Percentiles rank a stretch among this genome's conserved stretches.
These are phyloP conservation scores for Cynocephalus volans DNA, from an alignment of 2,113 vertebrate genomes.

Conservation along the genomic window DNA sequence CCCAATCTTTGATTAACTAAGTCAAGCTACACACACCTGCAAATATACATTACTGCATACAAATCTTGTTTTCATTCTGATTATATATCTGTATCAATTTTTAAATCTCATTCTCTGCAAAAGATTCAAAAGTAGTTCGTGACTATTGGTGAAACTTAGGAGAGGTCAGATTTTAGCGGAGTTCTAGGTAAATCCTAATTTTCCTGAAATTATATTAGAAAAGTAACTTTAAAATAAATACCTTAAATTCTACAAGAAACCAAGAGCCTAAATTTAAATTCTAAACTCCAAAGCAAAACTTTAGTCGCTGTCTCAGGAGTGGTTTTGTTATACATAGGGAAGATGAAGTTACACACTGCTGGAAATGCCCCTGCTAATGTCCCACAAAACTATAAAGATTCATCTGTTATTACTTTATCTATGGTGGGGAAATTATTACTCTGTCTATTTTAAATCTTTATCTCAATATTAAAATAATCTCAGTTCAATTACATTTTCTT, in stretches of 20 bases:
- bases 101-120: neutral
- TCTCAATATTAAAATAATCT: conserved; percentile 58
- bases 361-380: neutral
- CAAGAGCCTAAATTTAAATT: conserved; percentile 33
- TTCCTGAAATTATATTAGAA: conserved; percentile 10
- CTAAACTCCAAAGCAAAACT: neutral
- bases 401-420: neutral
- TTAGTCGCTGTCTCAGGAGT: neutral
- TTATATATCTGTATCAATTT: neutral
- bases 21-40: neutral
- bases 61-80: neutral
- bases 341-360: neutral
- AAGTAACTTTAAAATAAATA: conserved; percentile 59
- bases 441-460: conserved; percentile 26
- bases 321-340: neutral
- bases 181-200: neutral
- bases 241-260: conserved; percentile 39
- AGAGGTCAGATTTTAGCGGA: neutral
- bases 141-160: neutral
- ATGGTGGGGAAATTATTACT: neutral
- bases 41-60: neutral
- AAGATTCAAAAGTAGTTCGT: neutral
- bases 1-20: neutral
- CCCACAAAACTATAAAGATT: neutral
- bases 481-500: neutral